These are phyloP conservation scores for Elysia crispata DNA, from an alignment of 2,888 invertebrate species.

Conservation along the genomic window DNA sequence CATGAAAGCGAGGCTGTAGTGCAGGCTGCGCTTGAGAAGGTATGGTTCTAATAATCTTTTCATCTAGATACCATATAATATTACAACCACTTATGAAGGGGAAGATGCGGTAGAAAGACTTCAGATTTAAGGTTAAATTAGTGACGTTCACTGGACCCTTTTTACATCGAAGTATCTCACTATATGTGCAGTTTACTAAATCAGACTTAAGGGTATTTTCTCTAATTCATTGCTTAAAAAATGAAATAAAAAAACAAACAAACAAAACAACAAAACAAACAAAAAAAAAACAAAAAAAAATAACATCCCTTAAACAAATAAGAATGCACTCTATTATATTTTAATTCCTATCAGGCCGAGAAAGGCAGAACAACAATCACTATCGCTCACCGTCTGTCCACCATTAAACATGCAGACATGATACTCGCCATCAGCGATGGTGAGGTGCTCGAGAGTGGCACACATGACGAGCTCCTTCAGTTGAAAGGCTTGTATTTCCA, in stretches of 20 bases:
- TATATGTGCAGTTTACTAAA: no score
- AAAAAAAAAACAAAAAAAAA: no score
- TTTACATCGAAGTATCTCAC: no score
- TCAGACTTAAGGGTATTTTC: no score
- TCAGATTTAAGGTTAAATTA: background rate
- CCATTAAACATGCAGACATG: constrained; percentile 78
- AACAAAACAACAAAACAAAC: no score
- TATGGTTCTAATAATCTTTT: constrained; percentile 54
- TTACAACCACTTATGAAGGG: no score
- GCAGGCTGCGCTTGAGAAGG: constrained; percentile 84
- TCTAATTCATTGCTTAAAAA: no score
- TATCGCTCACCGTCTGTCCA: constrained; percentile 78
- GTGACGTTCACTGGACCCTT: no score
- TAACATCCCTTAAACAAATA: no score
- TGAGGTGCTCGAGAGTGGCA: constrained; percentile 77
- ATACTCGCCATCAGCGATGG: constrained; percentile 80
- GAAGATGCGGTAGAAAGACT: background rate
- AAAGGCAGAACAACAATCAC: constrained; percentile 76
- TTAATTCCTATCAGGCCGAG: constrained; percentile 59
- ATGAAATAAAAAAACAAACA: no score
- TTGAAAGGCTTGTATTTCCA: constrained; percentile 76
- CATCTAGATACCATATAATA: no score
- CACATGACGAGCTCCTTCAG: constrained; percentile 77
- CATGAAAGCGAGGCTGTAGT: constrained; percentile 89
- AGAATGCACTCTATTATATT: no score